phyloP scores from a whole-genome alignment of 2,113 vertebrate species.

The Microtus ochrogaster region DNA sequence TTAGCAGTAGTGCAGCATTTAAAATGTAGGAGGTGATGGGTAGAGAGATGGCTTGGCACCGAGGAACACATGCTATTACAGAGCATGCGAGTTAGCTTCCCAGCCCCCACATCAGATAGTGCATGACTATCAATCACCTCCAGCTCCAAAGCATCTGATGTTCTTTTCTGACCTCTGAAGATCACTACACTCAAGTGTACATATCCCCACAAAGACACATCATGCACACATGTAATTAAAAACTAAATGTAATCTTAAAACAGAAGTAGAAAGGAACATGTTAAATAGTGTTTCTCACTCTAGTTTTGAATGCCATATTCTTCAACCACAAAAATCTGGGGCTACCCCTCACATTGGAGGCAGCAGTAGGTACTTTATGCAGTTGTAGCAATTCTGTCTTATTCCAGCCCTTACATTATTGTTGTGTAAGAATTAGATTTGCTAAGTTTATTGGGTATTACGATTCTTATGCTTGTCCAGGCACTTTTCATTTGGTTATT shows the following conservation, averaged over 20 bases:
- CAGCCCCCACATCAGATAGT: neutral
- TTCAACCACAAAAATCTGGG: neutral
- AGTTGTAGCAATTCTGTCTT: neutral
- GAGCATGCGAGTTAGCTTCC: neutral
- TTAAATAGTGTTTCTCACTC: neutral
- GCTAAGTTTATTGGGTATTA: neutral
- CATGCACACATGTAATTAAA: neutral
- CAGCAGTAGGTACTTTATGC: neutral
- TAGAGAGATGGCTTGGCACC: too few species aligned
- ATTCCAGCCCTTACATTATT: neutral
- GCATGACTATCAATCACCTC: neutral
- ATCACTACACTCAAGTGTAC: too few species aligned
- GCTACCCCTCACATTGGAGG: neutral
- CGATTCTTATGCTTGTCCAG: neutral
- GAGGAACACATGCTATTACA: too few species aligned
- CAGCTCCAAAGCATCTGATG: too few species aligned
- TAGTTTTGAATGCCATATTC: neutral
- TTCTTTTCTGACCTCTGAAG: too few species aligned
- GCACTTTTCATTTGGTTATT: conserved; percentile 1
- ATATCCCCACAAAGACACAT: too few species aligned
- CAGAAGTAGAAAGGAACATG: neutral
- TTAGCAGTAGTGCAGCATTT: neutral
- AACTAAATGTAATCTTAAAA: neutral
- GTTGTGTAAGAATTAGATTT: neutral
- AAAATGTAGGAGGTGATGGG: neutral